Conservation (phyloP, 2,113 vertebrate species). For the Antechinus flavipes region DNA sequence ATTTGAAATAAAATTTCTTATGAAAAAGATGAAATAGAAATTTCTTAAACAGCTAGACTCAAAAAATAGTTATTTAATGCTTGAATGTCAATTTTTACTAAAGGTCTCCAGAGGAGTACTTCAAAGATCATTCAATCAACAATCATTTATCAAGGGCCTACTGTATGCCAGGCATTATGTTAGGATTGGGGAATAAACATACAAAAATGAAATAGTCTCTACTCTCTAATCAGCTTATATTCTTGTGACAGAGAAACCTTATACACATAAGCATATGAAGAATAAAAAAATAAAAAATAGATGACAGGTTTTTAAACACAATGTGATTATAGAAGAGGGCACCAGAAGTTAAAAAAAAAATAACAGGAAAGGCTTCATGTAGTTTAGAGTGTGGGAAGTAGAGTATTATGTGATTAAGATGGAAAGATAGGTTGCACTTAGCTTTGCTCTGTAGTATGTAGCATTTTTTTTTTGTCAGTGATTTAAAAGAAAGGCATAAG, state of each 20-base stretch:
- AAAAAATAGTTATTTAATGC: not conserved
- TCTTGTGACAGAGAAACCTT: not conserved
- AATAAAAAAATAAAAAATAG: not conserved
- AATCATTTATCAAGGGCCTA: not conserved
- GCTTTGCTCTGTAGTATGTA: not conserved
- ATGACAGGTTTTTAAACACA: not conserved
- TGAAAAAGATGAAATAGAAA: not conserved
- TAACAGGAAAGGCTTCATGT: not conserved
- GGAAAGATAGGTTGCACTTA: not conserved
- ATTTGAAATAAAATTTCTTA: not conserved
- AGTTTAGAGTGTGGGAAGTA: not conserved
- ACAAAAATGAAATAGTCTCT: not conserved
- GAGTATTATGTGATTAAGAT: not conserved
- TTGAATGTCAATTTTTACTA: not conserved
- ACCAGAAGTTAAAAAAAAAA: not conserved
- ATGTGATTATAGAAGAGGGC: not conserved
- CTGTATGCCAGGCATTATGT: not conserved
- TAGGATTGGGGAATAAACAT: not conserved
- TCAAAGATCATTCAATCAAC: not conserved
- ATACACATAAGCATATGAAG: not conserved
- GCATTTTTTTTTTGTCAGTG: not conserved
- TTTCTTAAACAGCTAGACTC: not conserved
- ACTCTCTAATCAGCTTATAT: not conserved
- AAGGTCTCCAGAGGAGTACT: not conserved
- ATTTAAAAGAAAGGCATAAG: not conserved